Evolutionary conservation across 2,797 vertebrate species (phyloP).

Genomic region (Pseudocheirus occidentalis): DNA sequence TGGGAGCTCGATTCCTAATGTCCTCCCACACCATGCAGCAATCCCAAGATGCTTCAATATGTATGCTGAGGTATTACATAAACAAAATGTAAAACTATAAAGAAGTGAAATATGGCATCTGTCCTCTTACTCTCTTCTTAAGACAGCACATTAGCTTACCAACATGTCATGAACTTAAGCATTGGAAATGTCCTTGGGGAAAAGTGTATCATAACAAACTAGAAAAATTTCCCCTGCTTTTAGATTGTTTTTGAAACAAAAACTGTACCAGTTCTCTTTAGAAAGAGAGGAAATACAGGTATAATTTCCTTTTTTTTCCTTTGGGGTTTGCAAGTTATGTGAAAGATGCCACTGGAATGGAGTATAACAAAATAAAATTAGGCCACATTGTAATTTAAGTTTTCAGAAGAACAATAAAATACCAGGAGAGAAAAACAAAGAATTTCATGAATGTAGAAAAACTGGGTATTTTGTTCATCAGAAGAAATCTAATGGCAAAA

Average conservation of each 20-base stretch:
- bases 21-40: neutral
- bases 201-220: neutral
- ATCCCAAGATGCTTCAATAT: fast-evolving
- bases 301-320: neutral
- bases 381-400: neutral
- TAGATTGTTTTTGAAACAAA: conserved; percentile 30
- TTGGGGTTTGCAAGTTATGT: neutral
- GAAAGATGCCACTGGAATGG: neutral
- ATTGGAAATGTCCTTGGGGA: conserved; percentile 30
- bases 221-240: conserved; percentile 13
- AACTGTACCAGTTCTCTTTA: neutral
- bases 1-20: neutral
- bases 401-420: neutral
- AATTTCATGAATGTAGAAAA: neutral
- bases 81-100: neutral
- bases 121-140: neutral
- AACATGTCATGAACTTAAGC: conserved; percentile 39
- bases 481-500: neutral
- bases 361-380: neutral
- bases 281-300: neutral
- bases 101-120: neutral
- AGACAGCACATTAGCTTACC: conserved; percentile 23
- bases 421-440: neutral
- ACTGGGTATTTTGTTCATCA: neutral
- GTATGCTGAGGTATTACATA: neutral